Base-by-base conservation (phyloP, 1,140 invertebrate species). In the Panulirus ornatus region DNA sequence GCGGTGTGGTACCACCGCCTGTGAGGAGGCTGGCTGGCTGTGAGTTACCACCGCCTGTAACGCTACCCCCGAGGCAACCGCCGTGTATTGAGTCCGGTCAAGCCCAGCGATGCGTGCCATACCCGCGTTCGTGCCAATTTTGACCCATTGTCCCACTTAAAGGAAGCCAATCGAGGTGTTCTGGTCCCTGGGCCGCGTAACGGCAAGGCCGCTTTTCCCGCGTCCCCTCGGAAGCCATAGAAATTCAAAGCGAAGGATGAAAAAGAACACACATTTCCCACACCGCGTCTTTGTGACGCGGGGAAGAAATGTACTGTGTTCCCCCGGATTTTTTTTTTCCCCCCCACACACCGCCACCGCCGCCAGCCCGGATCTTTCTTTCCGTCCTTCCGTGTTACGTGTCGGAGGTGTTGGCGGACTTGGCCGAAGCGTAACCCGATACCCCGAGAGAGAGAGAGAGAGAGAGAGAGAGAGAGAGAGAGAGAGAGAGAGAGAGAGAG, bases 111-210 rank as follows among this genome's bases (percentile, higher is more conserved):
- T 42, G 86, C 86, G 86, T 88, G 86, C 86, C 86, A 71, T 88
- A 73, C 86, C 86, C 76, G 36, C 38, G 58, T 79, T 88, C 78
- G 86, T 88, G 86, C 86, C 86, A 88, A 88, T 88, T 88, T 82
- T 82, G 86, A 88, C 58, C 78, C 34, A 88, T 88, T 88, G 86
- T 88, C 86, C 86, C 78, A 81, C 51, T 88, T 81, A 82, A 47
- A 82, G 63, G 76, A 63, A 54, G 63, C 58, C 63, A 79, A 51
- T 51, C 42, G 44, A 36, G 58, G 75, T 36, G 30, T 82, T 71
- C 30, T 71, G 38, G 66, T 14, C 34, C 78, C 22, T 88, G 47
- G 30, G 22, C 38, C 40, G 2, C 40, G 36, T 44, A 40, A 42
- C 27, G 47, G 16, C n/a, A 71, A 88, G 38, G 86, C 2, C 42